These are phyloP conservation scores for Psilopogon haemacephalus DNA, from an alignment of 2,113 vertebrate genomes.

Conservation along the genomic window DNA sequence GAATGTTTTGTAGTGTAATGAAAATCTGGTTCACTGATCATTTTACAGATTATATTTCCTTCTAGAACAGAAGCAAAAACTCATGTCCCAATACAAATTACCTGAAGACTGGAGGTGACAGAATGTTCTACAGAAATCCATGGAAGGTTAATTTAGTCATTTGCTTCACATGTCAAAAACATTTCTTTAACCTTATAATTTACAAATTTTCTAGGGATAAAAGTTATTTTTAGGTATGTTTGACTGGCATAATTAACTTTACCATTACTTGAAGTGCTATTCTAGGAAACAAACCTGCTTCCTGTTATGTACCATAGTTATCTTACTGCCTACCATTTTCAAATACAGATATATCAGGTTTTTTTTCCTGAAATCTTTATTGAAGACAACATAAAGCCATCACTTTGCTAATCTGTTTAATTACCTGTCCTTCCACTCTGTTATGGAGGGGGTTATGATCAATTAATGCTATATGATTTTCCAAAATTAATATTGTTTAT, in stretches of 20 bases:
- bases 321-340: neutral
- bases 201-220: neutral
- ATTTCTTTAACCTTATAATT: neutral
- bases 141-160: neutral
- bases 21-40: neutral
- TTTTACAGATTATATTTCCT: neutral
- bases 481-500: too few species aligned
- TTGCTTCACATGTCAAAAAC: neutral
- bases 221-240: neutral
- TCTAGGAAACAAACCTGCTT: neutral
- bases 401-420: neutral
- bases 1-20: conserved; percentile 5
- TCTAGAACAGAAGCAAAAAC: neutral
- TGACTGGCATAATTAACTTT: neutral
- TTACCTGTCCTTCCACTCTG: rapidly evolving
- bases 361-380: neutral
- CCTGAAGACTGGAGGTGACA: neutral
- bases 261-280: neutral
- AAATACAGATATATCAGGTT: neutral
- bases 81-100: rapidly evolving
- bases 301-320: neutral
- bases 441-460: too few species aligned
- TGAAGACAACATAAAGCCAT: neutral
- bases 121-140: neutral
- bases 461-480: too few species aligned